Evolutionary conservation across 2,888 invertebrate species (phyloP).

Genomic region (Mycalesis mineus): DNA sequence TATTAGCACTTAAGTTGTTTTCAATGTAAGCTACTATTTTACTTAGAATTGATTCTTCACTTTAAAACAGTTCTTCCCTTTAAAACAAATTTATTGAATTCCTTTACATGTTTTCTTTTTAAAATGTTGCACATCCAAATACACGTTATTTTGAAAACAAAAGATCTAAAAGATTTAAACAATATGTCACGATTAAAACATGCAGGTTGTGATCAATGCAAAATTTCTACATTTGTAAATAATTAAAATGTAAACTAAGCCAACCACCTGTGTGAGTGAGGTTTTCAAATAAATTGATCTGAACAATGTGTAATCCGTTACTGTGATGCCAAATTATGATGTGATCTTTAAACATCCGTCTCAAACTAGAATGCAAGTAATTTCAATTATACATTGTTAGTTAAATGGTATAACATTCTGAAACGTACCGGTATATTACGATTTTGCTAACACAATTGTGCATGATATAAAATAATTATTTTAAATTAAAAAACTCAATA

Average conservation of each 20-base stretch:
- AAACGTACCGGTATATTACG: no score
- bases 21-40: not conserved
- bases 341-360: slow-evolving; percentile 1
- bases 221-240: not conserved
- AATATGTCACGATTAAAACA: not conserved
- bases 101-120: not conserved
- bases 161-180: not conserved
- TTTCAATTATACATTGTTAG: no score
- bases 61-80: not conserved
- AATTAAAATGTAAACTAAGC: slow-evolving; percentile 14
- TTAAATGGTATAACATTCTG: no score
- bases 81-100: not conserved
- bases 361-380: no score
- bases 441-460: no score
- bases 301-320: slow-evolving; percentile 15
- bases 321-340: slow-evolving; percentile 15
- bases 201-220: not conserved
- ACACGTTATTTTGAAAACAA: no score
- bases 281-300: slow-evolving; percentile 13
- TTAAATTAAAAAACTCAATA: no score
- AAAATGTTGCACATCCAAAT: no score
- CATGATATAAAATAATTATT: no score
- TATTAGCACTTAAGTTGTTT: not conserved
- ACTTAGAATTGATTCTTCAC: not conserved
- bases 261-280: slow-evolving; percentile 9